Base-by-base conservation (phyloP, 2,797 vertebrate genomes). In the Syngnathus acus region DNA sequence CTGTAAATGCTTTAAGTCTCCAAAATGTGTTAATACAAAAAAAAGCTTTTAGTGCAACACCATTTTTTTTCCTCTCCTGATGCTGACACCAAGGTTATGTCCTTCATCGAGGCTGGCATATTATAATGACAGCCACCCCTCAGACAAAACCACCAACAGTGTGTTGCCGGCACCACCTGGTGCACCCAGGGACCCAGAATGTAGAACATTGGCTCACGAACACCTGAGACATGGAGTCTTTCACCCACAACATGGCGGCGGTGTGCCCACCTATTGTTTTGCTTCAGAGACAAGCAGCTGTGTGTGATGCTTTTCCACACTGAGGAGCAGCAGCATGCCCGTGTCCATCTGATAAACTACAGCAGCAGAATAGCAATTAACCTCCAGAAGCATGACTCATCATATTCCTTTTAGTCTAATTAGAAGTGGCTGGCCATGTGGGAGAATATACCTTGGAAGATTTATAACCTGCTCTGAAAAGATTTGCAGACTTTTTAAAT, bases 141-240 rank as follows among this genome's bases (percentile, higher is more conserved):
- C 68, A 78, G 75, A 78, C 71, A 51, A 64, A 16, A 3, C 65
- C 40, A 26, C 17, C 2, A 58, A 67, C 61, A 39, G 53, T 68
- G 64, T 67, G 64, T 73, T 40, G 71, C 81, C 80, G 75, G 72
- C 70, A 69, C 78, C 85, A 85, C 73, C 87, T 82, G 86, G 79
- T 69, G 65, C 78, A 67, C 72, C 70, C 68, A 65, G 51, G 16
- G 1, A 50, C 68, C 39, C 64, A 70, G 71, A 77, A 68, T 72
- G 42, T 50, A 42, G 71, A 73, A 72, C 60, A 17, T 45, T 13
- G 40, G 13, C 6, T 64, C 45, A 32, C 43, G 1, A 48, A 51
- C 63, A 53, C 63, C 32, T 53, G 45, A 62, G 40, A 26, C 60
- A 17, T 11, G 19, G 7, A 39, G 19, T 62, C 59, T 43, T 59